Percentiles rank a stretch among this genome's conserved stretches.
Conservation (phyloP, 2,113 vertebrate genomes). For the Marmota monax region DNA sequence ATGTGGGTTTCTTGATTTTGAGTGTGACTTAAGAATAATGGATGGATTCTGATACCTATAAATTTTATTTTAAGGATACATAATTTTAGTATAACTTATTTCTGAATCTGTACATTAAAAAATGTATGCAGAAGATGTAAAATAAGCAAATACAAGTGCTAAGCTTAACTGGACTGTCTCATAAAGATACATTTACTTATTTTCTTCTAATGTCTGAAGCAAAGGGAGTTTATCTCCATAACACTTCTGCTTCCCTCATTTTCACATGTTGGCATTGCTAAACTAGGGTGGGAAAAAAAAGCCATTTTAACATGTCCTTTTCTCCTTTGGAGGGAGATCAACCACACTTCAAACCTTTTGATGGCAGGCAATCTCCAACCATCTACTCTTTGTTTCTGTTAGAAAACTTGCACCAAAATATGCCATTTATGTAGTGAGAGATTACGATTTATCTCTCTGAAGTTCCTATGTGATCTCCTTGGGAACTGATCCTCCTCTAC, state of each 20-base stretch:
- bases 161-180: background rate
- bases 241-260: background rate
- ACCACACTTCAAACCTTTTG: background rate
- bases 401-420: background rate
- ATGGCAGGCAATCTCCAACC: background rate
- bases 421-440: background rate
- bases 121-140: background rate
- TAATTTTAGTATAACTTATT: background rate
- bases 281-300: background rate
- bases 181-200: background rate
- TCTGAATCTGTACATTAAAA: background rate
- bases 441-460: background rate
- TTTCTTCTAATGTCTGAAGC: background rate
- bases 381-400: background rate
- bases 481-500: background rate
- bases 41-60: background rate
- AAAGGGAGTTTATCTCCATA: background rate
- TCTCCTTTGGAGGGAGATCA: background rate
- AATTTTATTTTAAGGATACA: background rate
- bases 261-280: background rate
- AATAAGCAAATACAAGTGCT: background rate
- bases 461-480: background rate
- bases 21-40: background rate
- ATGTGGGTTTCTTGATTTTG: background rate
- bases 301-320: background rate